Percentiles rank a stretch among this genome's conserved stretches.
Conservation (phyloP, 2,113 vertebrate genomes). For the Felis chaus region DNA sequence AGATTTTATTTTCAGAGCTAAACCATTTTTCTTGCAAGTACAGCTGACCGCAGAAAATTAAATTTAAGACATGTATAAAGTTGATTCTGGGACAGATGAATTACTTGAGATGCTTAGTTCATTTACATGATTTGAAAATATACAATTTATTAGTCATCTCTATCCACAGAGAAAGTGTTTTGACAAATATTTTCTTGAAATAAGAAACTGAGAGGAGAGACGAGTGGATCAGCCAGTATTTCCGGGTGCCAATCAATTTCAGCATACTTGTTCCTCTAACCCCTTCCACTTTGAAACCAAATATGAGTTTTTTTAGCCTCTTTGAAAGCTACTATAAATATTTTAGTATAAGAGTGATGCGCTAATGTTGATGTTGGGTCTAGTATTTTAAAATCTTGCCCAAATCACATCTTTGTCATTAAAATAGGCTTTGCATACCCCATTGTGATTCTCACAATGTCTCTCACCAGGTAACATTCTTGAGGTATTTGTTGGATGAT, state of each 20-base stretch:
- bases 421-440: background rate
- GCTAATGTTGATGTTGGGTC: background rate
- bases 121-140: background rate
- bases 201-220: background rate
- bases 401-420: background rate
- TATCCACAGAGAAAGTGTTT: background rate
- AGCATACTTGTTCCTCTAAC: background rate
- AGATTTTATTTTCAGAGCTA: background rate
- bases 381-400: background rate
- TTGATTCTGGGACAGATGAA: background rate
- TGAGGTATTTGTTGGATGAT: background rate
- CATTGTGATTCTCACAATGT: background rate
- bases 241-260: background rate
- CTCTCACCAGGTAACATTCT: background rate
- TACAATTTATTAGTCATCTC: background rate
- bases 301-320: background rate
- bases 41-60: background rate
- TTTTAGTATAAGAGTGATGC: background rate
- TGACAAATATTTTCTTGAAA: background rate
- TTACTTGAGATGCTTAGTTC: constrained; percentile 19
- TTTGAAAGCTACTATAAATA: background rate
- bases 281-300: background rate
- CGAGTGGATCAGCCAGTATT: background rate
- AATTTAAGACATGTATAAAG: background rate
- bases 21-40: background rate